Evolutionary conservation across 2,113 vertebrate species (phyloP).

Genomic region (Cyanoderma ruficeps): DNA sequence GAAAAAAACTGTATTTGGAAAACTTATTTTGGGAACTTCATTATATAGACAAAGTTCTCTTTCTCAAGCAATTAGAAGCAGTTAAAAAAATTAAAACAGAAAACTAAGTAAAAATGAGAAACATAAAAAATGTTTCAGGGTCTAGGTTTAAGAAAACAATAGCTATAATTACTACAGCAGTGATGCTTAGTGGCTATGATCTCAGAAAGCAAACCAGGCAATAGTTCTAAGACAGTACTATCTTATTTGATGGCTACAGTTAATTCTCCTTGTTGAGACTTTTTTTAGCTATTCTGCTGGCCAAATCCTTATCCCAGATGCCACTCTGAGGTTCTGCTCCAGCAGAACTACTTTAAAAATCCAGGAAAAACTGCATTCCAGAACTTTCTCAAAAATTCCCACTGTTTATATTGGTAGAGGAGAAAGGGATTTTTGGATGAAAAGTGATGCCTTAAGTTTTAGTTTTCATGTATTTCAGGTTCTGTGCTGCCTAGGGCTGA

Average conservation of each 20-base stretch:
- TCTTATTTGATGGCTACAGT: background rate
- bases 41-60: fast-evolving
- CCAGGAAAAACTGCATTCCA: background rate
- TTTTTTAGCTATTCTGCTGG: background rate
- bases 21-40: background rate
- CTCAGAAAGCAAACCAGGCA: background rate
- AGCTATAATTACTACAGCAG: background rate
- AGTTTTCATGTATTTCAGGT: background rate
- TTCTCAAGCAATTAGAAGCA: background rate
- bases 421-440: background rate
- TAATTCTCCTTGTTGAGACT: background rate
- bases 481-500: background rate
- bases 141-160: background rate
- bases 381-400: background rate
- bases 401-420: background rate
- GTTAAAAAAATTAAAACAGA: background rate
- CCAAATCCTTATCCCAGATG: background rate
- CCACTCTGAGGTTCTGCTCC: background rate
- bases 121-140: background rate
- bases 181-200: background rate
- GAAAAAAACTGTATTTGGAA: background rate
- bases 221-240: background rate
- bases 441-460: background rate
- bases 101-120: background rate
- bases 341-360: background rate